phyloP scores from a whole-genome alignment of 2,797 vertebrate genomes.

The Hippoglossus hippoglossus region DNA sequence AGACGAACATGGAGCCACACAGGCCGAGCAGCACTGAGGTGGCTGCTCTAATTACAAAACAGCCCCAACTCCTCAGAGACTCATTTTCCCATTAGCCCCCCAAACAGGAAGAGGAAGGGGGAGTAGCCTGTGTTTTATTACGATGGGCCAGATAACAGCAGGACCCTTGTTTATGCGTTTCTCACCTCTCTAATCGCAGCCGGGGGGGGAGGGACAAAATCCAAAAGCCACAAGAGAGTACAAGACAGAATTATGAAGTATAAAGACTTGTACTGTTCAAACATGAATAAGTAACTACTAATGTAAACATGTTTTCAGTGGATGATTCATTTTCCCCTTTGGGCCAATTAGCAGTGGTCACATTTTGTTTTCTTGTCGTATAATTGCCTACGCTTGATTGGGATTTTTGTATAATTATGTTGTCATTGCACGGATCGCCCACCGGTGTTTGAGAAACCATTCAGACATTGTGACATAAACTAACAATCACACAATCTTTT shows the following conservation, averaged over 20 bases:
- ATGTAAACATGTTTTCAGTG: conserved; percentile 35
- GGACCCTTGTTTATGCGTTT: conserved; percentile 75
- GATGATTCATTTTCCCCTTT: conserved; percentile 18
- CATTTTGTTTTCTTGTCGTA: conserved; percentile 26
- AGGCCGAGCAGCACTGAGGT: conserved; percentile 40
- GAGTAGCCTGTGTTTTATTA: conserved; percentile 74
- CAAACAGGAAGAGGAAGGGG: conserved; percentile 83
- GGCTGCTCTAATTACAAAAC: conserved; percentile 67
- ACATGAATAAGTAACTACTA: background rate
- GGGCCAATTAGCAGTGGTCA: conserved; percentile 23
- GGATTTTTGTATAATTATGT: conserved; percentile 1
- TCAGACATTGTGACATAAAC: background rate
- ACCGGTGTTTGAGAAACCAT: background rate
- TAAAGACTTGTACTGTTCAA: conserved; percentile 12
- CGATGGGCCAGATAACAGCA: conserved; percentile 74
- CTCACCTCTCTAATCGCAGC: conserved; percentile 73
- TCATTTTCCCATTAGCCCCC: conserved; percentile 75
- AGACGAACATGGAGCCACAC: conserved; percentile 31
- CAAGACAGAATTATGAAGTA: conserved; percentile 27
- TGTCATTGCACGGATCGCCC: conserved; percentile 7
- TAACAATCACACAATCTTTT: background rate
- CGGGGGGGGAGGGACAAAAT: conserved; percentile 14
- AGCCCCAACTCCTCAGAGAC: conserved; percentile 68
- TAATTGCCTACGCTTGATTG: background rate
- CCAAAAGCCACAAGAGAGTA: conserved; percentile 22